phyloP scores from a whole-genome alignment of 2,113 vertebrate genomes.

The Pedetes capensis region DNA sequence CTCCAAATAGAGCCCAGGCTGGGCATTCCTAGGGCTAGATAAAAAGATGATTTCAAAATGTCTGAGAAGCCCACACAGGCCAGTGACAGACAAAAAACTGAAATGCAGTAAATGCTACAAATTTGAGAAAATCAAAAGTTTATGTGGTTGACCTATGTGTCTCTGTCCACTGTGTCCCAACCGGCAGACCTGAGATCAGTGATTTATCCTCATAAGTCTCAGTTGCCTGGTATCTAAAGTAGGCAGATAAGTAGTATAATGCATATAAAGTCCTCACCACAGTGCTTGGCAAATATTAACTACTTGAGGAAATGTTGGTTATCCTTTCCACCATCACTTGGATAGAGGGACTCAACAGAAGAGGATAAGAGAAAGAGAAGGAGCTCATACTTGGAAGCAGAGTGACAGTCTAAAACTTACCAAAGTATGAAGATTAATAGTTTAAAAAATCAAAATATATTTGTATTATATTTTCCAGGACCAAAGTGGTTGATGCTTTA shows the following conservation, averaged over 20 bases:
- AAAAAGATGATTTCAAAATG: background rate
- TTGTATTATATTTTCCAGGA: constrained; percentile 26
- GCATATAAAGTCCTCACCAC: background rate
- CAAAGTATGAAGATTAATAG: background rate
- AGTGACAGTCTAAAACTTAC: background rate
- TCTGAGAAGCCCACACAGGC: background rate
- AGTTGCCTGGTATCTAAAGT: background rate
- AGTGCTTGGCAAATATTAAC: background rate
- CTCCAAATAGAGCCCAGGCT: background rate
- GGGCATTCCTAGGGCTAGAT: background rate
- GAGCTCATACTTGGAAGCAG: background rate
- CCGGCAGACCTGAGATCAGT: background rate
- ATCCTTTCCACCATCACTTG: background rate
- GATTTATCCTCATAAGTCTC: background rate
- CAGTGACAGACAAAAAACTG: background rate
- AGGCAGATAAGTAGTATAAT: background rate
- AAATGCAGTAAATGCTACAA: constrained; percentile 16
- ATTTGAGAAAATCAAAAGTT: background rate
- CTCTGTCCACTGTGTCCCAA: background rate
- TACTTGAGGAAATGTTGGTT: background rate
- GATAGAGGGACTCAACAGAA: background rate
- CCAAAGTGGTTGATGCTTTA: background rate
- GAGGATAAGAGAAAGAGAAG: background rate
- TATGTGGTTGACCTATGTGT: background rate
- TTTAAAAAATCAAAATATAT: background rate